These are phyloP conservation scores for Piaya cayana DNA, from an alignment of 2,113 vertebrate genomes.

Conservation along the genomic window DNA sequence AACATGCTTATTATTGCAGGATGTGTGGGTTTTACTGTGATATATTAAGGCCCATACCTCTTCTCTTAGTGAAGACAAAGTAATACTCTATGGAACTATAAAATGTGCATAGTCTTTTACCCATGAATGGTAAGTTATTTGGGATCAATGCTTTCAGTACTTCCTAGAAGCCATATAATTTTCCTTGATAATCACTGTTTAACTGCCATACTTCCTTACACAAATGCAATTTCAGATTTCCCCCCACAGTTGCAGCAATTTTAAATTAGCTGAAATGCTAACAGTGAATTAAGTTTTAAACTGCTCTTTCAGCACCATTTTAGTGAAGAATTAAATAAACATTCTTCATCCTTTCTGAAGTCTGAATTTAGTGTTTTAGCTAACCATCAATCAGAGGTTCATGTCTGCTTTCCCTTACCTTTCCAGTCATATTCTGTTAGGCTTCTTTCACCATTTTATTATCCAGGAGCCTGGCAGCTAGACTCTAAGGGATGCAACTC, in stretches of 20 bases:
- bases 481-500: background rate
- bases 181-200: slow-evolving; percentile 35
- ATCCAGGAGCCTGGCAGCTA: background rate
- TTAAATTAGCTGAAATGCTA: slow-evolving; percentile 29
- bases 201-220: slow-evolving; percentile 28
- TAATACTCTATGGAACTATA: background rate
- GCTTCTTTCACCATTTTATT: background rate
- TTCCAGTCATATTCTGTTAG: background rate
- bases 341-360: background rate
- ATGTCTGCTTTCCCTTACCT: background rate
- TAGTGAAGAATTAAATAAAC: slow-evolving; percentile 25
- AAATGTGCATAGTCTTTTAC: slow-evolving; percentile 15
- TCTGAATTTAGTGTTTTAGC: background rate
- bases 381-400: background rate
- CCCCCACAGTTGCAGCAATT: slow-evolving; percentile 2
- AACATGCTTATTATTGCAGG: background rate
- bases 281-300: background rate
- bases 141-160: slow-evolving; percentile 19
- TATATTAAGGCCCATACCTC: background rate
- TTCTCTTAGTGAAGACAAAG: background rate
- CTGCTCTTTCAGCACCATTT: background rate
- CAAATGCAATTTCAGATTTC: slow-evolving; percentile 31
- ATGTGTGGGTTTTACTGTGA: background rate
- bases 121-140: slow-evolving; percentile 1
- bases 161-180: slow-evolving; percentile 48